Conservation (phyloP, 2,113 vertebrate species). For the Tragelaphus strepsiceros region DNA sequence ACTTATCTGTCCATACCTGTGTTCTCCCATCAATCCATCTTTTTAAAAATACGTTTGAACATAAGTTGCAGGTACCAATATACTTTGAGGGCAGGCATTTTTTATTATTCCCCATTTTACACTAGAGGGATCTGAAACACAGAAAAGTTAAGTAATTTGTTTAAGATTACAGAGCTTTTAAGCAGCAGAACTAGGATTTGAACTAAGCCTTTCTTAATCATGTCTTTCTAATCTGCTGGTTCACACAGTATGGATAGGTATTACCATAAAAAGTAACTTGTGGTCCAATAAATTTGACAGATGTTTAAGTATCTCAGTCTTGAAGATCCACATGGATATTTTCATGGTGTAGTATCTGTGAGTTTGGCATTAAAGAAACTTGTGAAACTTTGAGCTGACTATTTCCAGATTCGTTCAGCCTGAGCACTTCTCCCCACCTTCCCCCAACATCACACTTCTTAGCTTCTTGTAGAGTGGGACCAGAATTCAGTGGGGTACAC, state of each 20-base stretch:
- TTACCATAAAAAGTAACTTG: neutral
- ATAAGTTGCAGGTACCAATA: neutral
- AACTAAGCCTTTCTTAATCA: neutral
- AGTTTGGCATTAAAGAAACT: neutral
- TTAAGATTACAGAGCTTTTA: neutral
- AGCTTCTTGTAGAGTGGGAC: neutral
- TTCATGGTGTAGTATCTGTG: neutral
- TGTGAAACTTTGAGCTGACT: neutral
- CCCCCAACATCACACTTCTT: neutral
- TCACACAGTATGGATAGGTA: neutral
- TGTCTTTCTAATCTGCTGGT: neutral
- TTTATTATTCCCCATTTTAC: neutral
- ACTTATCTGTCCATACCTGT: neutral
- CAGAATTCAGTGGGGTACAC: neutral
- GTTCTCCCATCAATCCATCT: neutral
- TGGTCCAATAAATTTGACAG: neutral
- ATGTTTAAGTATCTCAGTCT: neutral
- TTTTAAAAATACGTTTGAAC: neutral
- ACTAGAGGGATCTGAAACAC: neutral
- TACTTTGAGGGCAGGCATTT: neutral
- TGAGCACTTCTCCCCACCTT: neutral
- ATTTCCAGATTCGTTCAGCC: neutral
- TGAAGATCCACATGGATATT: neutral
- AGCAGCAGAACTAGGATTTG: neutral
- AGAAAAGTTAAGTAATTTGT: neutral